Evolutionary conservation across 2,113 vertebrate genomes (phyloP), one percentile per base, ranked within the genome.

Genomic region (Sprattus sprattus): DNA sequence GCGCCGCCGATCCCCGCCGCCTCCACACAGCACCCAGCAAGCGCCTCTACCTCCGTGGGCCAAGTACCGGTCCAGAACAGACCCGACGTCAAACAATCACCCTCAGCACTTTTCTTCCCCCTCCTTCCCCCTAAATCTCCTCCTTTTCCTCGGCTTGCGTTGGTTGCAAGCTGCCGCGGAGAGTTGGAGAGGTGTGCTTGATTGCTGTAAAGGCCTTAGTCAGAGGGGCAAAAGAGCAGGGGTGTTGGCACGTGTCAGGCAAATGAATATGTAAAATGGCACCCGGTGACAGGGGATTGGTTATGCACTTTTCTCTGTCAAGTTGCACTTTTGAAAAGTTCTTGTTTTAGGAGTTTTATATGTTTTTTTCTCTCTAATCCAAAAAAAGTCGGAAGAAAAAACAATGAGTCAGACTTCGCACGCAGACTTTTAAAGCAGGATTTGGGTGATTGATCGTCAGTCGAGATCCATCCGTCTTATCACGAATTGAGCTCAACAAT

Each of bases 331-430:
- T 28, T 39, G 44, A 78, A 78, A 32, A 75, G 67, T 75, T 75
- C 67, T 75, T 15, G 67, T 75, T 75, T 75, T 28, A 13, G 67
- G 67, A 75, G 25, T 75, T 75, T 28, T 10, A 67, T 67, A 28
- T 67, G 28, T 67, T n/a, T n/a, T 11, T 25, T 78, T 39, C 10
- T 32, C 71, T 78, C 28, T 39, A 78, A 78, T 78, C 71, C 71
- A 15, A 78, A 78, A 78, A 78, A 78, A 44, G 71, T 78, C 28
- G 1, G 25, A 78, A 0, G 25, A 25, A 32, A 32, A 13, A 78
- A 78, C 71, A 78, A 78, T 39, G 71, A 78, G 71, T 78, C 71
- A 78, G 71, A 39, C 71, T 78, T 39, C 32, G 64, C 64, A 32
- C 64, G 25, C 3, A 16, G 71, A 78, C 25, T 39, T 32, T 39